Evolutionary conservation across 2,797 vertebrate species (phyloP).

Genomic region (Urocyon cinereoargenteus): DNA sequence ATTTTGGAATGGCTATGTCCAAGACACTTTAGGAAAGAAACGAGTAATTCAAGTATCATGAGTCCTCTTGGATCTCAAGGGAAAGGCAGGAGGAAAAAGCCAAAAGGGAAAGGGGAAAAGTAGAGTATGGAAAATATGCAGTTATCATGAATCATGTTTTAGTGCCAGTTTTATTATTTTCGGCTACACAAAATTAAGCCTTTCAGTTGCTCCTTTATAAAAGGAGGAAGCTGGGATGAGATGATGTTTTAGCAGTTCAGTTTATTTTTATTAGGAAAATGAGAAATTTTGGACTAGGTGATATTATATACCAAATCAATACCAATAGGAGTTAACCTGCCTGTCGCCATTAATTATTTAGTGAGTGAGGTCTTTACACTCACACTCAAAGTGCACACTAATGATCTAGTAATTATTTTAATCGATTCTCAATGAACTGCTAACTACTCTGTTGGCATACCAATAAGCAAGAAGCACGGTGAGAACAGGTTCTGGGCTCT

Average conservation of each 20-base stretch:
- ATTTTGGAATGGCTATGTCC: not conserved
- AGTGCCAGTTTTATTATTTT: not conserved
- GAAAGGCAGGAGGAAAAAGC: not conserved
- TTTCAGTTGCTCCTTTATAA: not conserved
- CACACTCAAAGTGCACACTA: conserved; percentile 65
- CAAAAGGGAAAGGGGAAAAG: not conserved
- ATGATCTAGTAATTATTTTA: conserved; percentile 73
- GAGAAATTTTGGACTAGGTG: not conserved
- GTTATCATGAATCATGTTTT: not conserved
- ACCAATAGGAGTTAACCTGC: conserved; percentile 43
- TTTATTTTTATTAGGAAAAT: conserved; percentile 67
- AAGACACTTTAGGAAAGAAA: not conserved
- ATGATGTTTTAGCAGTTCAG: not conserved
- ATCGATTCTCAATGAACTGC: conserved; percentile 67
- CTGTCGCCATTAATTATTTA: conserved; percentile 65
- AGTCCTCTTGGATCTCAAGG: not conserved
- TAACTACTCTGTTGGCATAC: not conserved
- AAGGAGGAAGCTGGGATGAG: not conserved
- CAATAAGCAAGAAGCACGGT: conserved; percentile 44
- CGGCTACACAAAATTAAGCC: not conserved
- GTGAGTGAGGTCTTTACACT: conserved; percentile 54
- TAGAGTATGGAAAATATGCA: not conserved
- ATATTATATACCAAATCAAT: conserved; percentile 50
- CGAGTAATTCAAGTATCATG: not conserved
- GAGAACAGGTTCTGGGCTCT: not conserved